These are phyloP conservation scores for Morpho achilles DNA, from an alignment of 2,888 invertebrate species.

Conservation along the genomic window DNA sequence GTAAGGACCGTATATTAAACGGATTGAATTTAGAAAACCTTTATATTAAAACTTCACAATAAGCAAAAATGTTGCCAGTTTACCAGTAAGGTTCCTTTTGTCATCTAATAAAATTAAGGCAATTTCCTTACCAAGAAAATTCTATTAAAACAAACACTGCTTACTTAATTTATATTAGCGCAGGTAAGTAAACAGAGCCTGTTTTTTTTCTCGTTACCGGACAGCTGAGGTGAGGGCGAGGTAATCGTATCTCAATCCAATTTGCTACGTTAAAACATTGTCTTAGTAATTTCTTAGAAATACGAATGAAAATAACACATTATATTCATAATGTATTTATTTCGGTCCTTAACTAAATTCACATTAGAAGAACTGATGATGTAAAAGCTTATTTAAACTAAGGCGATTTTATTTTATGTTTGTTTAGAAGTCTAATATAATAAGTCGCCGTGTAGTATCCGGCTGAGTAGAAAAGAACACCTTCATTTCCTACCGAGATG, in stretches of 20 bases:
- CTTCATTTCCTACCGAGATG: too few relatives aligned
- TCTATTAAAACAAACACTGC: not conserved
- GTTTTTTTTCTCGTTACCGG: not conserved
- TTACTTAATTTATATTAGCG: conserved; percentile 4
- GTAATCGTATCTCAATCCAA: conserved; percentile 4
- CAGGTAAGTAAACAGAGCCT: conserved; percentile 1
- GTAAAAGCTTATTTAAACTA: too few relatives aligned
- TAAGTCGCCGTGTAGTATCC: too few relatives aligned
- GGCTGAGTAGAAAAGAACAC: too few relatives aligned
- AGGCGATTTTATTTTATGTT: too few relatives aligned
- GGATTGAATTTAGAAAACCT: too few relatives aligned
- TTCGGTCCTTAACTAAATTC: not conserved
- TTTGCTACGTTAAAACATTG: not conserved
- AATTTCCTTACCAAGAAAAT: not conserved
- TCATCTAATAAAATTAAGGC: conserved; percentile 1
- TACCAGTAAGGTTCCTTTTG: not conserved
- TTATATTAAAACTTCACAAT: too few relatives aligned
- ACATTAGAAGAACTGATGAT: not conserved
- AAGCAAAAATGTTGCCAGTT: too few relatives aligned
- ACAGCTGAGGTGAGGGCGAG: not conserved
- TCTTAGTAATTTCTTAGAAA: not conserved
- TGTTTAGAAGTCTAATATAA: too few relatives aligned
- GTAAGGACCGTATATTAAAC: too few relatives aligned
- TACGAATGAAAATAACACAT: too few relatives aligned
- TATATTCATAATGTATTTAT: not conserved